Conservation (phyloP, 2,888 invertebrate species). For the Xanthia icteritia region DNA sequence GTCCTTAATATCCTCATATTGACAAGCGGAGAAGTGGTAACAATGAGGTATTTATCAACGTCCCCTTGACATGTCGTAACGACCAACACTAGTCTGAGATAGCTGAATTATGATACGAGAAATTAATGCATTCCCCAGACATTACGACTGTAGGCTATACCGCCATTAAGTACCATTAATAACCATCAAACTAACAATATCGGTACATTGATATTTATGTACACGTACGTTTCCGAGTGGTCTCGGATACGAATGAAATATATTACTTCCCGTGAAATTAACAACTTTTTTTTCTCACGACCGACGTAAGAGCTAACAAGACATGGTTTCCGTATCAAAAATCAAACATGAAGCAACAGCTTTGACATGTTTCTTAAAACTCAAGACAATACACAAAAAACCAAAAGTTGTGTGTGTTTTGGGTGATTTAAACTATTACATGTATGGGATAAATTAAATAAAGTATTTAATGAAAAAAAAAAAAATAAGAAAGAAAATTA, state of each 20-base stretch:
- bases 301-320: constrained; percentile 28
- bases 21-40: constrained; percentile 57
- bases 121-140: constrained; percentile 55
- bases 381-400: neutral
- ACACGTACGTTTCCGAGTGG: constrained; percentile 28
- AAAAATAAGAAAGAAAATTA: no score
- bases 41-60: constrained; percentile 65
- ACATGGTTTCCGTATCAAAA: constrained; percentile 29
- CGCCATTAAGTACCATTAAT: constrained; percentile 41
- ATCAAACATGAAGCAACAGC: constrained; percentile 23
- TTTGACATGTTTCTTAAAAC: neutral
- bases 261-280: constrained; percentile 36
- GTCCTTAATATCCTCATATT: constrained; percentile 45
- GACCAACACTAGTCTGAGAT: constrained; percentile 47
- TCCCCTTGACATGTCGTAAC: constrained; percentile 55
- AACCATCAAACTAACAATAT: constrained; percentile 52
- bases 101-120: constrained; percentile 58
- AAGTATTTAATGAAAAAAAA: no score
- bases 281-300: constrained; percentile 45
- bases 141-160: constrained; percentile 37
- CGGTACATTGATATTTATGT: constrained; percentile 37
- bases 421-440: no score
- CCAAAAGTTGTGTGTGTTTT: no score
- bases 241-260: constrained; percentile 31
- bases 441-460: no score